Evolutionary conservation across 2,888 invertebrate species (phyloP).

Genomic region (Limenitis camilla): DNA sequence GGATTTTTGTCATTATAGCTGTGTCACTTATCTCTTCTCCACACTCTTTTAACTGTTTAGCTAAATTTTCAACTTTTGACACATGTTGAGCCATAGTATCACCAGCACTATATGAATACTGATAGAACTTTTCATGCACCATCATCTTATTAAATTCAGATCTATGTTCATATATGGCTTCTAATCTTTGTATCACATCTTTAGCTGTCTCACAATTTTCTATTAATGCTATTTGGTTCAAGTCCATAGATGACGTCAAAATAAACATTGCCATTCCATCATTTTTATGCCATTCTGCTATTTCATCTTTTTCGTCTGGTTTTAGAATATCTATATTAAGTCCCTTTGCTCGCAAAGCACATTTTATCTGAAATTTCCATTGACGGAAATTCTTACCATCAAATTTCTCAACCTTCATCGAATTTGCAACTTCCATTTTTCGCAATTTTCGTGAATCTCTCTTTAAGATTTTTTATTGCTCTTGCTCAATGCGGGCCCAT

Average conservation of each 20-base stretch:
- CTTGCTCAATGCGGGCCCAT: no score
- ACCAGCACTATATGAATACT: conserved; percentile 20
- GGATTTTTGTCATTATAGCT: conserved; percentile 31
- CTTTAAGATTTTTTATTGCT: no score
- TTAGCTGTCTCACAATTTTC: no score
- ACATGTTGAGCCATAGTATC: conserved; percentile 29
- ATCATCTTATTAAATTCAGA: conserved; percentile 24
- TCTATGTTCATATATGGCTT: conserved; percentile 25
- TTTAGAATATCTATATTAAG: conserved; percentile 17
- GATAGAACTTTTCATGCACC: conserved; percentile 24
- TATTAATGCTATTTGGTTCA: conserved; percentile 27
- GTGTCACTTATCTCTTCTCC: conserved; percentile 30
- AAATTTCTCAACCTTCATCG: conserved; percentile 14
- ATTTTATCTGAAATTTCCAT: conserved; percentile 29
- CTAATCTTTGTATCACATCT: conserved; percentile 25
- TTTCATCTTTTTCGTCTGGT: conserved; percentile 19
- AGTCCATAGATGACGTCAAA: conserved; percentile 22
- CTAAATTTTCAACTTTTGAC: conserved; percentile 26
- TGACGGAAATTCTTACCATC: conserved; percentile 24
- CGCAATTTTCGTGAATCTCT: no score
- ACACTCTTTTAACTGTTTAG: conserved; percentile 27
- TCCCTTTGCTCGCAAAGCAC: conserved; percentile 25
- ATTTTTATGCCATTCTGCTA: no score
- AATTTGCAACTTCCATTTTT: no score
- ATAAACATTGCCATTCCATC: conserved; percentile 24